Percentiles rank a stretch among this genome's conserved stretches.
These are phyloP conservation scores for Cheilosia grossa DNA, from an alignment of 2,888 invertebrate genomes.

Conservation along the genomic window DNA sequence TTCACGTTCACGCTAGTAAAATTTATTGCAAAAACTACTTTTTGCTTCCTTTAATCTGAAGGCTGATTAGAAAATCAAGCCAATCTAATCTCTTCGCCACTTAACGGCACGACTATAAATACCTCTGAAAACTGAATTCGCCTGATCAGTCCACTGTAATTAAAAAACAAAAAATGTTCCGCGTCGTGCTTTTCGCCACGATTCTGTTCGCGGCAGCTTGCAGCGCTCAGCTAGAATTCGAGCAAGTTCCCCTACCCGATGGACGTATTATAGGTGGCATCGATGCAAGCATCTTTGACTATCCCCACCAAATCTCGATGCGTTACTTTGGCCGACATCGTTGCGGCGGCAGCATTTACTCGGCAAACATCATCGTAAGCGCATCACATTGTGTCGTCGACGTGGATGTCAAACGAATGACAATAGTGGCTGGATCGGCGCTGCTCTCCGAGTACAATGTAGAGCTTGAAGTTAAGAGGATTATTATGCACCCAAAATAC, in stretches of 20 bases:
- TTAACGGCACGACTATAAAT: slow-evolving; percentile 1
- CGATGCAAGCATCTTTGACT: slow-evolving; percentile 75
- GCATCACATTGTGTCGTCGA: slow-evolving; percentile 79
- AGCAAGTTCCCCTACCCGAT: slow-evolving; percentile 72
- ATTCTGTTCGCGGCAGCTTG: slow-evolving; percentile 8
- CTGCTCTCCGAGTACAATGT: slow-evolving; percentile 69
- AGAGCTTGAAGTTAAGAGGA: slow-evolving; percentile 83
- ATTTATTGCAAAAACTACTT: too few relatives aligned
- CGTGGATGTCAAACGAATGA: slow-evolving; percentile 60
- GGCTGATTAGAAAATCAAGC: too few relatives aligned
- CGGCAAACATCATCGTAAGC: slow-evolving; percentile 76
- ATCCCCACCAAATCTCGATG: slow-evolving; percentile 80
- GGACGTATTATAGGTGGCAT: slow-evolving; percentile 79
- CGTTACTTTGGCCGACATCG: slow-evolving; percentile 78
- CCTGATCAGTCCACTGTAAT: neutral
- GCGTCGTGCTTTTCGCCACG: slow-evolving; percentile 31
- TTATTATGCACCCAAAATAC: slow-evolving; percentile 85
- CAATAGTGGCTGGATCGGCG: slow-evolving; percentile 78
- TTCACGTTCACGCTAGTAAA: too few relatives aligned
- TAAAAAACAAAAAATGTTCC: slow-evolving; percentile 32
- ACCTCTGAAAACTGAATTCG: neutral
- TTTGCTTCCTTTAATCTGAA: too few relatives aligned
- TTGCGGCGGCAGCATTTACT: slow-evolving; percentile 79
- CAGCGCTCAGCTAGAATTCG: slow-evolving; percentile 31
- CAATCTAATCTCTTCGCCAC: neutral